Evolutionary conservation across 2,888 invertebrate genomes (phyloP), one percentile per base, ranked within the genome.

Genomic region (Pomacea canaliculata): DNA sequence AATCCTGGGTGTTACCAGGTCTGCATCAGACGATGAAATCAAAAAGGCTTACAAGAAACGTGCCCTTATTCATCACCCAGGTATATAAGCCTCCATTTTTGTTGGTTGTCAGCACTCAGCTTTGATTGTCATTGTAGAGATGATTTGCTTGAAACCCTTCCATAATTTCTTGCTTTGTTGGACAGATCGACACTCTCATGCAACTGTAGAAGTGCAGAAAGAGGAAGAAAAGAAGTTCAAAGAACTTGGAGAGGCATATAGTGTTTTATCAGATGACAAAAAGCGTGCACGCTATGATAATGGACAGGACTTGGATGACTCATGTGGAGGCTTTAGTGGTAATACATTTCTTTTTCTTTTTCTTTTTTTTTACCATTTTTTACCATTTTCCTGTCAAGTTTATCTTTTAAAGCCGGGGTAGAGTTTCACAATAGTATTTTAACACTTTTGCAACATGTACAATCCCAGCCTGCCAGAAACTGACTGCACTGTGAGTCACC

Each of bases 241-340:
- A 91, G 97, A 98, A 91, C 93, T 98, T 37, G 97, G 97, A n/a
- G 97, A 98, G 91, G 98, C 98, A 0, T 98, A 98, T 90, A 94
- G 95, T 67, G 93, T 98, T 78, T 93, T 98, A 81, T 96, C 97
- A 46, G 97, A 98, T 92, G 94, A 95, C 13, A 95, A 95, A 91
- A 97, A 97, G 91, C 95, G 96, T 84, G 93, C 94, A 69, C 94
- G 97, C 67, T 98, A 97, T 89, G 98, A 98, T 91, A 96, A 93
- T 88, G 97, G 97, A 0, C 96, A 96, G 81, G 97, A 97, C 90
- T 92, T 97, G 83, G 91, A 91, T 56, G 92, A 97, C 83, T 96
- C 96, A 7, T 90, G 91, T 62, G 83, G 85, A 56, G 83, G 83
- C 3, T 77, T 80, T 72, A 85, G 46, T 19, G 76, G 85, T 86